Conservation (phyloP, 2,113 vertebrate species). For the Callipepla californica region DNA sequence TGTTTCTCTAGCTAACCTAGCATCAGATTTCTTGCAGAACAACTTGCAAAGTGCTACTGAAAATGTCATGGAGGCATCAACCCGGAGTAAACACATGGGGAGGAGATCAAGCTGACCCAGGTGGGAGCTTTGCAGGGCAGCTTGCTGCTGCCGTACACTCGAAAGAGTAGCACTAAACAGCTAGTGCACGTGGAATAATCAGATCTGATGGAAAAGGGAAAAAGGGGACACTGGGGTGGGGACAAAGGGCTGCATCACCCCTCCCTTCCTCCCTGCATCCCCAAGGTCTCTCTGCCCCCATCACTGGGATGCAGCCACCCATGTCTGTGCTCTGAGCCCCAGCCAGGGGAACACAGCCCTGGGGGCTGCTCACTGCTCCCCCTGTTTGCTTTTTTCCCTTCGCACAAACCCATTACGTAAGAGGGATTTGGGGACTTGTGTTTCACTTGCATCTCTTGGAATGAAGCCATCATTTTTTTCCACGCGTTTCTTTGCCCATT, state of each 20-base stretch:
- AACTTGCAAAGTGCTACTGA: neutral
- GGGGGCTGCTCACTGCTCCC: neutral
- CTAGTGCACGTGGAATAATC: neutral
- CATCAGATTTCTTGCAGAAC: fast-evolving
- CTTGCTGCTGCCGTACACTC: neutral
- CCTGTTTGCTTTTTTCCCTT: fast-evolving
- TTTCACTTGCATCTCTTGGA: neutral
- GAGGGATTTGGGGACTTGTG: conserved; percentile 17
- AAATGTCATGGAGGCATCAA: neutral
- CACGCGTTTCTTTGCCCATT: neutral
- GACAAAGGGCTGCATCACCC: neutral
- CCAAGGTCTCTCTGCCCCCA: neutral
- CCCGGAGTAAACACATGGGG: neutral
- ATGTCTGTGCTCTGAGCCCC: neutral
- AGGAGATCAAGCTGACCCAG: fast-evolving
- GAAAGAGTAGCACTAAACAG: neutral
- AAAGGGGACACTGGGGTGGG: neutral
- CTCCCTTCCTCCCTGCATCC: neutral
- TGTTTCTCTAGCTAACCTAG: neutral
- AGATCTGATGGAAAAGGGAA: neutral
- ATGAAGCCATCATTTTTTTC: conserved; percentile 21
- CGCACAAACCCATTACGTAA: conserved; percentile 12
- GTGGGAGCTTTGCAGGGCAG: neutral
- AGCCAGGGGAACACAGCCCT: fast-evolving
- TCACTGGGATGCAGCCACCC: neutral